Evolutionary conservation across 2,888 invertebrate genomes (phyloP).

Genomic region (Colletes collaris): DNA sequence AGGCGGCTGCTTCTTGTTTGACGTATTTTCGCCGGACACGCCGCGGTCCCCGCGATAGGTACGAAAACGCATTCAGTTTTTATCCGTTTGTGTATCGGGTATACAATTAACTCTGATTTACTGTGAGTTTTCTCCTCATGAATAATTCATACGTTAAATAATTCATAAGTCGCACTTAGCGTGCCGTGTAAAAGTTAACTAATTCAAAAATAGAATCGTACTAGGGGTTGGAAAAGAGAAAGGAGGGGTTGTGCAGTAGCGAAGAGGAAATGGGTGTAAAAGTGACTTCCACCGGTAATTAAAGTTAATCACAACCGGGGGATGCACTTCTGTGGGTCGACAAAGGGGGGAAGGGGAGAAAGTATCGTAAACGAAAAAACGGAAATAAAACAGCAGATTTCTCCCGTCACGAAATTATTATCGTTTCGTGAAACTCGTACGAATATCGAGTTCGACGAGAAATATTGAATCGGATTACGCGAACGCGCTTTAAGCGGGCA

Average conservation of each 20-base stretch:
- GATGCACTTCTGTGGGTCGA: conserved; percentile 9
- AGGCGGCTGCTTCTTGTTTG: conserved; percentile 6
- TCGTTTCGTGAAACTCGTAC: not conserved
- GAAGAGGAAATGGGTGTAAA: conserved; percentile 34
- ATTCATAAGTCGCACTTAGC: conserved; percentile 68
- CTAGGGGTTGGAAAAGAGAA: not conserved
- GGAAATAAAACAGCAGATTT: conserved; percentile 4
- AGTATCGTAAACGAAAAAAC: conserved; percentile 7
- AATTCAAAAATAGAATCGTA: conserved; percentile 63
- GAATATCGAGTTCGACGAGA: too few relatives aligned
- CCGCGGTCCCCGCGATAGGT: conserved; percentile 31
- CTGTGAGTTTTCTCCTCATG: conserved; percentile 51
- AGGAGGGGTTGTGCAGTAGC: not conserved
- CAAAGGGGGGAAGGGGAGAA: not conserved
- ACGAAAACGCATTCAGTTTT: conserved; percentile 25
- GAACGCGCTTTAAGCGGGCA: not conserved
- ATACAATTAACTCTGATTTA: conserved; percentile 62
- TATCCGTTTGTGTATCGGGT: conserved; percentile 54
- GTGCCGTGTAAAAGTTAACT: conserved; percentile 59
- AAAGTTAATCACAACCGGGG: conserved; percentile 58
- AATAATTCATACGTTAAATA: conserved; percentile 65
- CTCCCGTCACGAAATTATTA: not conserved
- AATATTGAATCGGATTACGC: not conserved
- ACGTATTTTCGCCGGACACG: conserved; percentile 11
- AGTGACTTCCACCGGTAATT: conserved; percentile 45